Evolutionary conservation across 2,113 vertebrate species (phyloP), one percentile per base, ranked within the genome.

Genomic region (Rhabdornis inornatus): DNA sequence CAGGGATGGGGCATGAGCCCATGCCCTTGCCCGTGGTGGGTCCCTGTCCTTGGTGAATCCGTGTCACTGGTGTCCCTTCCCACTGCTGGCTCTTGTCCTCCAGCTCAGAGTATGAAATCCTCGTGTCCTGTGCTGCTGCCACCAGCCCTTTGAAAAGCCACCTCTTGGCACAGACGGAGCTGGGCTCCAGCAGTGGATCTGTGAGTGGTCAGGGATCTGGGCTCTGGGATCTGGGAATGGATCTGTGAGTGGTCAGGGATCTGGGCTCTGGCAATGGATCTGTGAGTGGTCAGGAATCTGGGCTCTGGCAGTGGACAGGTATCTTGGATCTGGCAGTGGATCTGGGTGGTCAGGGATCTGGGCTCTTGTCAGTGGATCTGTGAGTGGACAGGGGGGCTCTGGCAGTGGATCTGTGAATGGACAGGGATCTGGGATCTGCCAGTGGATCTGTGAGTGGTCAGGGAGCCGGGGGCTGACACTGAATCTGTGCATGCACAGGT

Each of bases 1-100:
- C 4, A 4, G 65, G 13, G 15, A 28, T 15, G 59, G 44, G 35
- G 10, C 4, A 2, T 2, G 33, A 86, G 66, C 61, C 52, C 0
- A 0, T 13, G 33, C 12, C 20, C 37, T 14, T 20, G 24, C 25
- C 15, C 0, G 0, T 3, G 1, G 10, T 23, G 49, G 49, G 28
- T 70, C 27, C 10, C 50, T 33, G 30, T 21, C 18, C 8, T 42
- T 23, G 37, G 16, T 8, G 9, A 13, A 31, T 59, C 27, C 31
- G 7, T 77, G 33, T 23, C 55, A 25, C 33, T 0, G 0, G 3
- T 18, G 63, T 44, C 42, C 28, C 17, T 76, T n/a, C 39, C 33
- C 22, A 19, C 50, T 3, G 0, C 59, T 45, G 52, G 19, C 31
- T 89, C n/a, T 60, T 72, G 49, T 60, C 9, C 27, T 47, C n/a